A percentile compares a stretch with the other conserved stretches of the same genome.
Conservation (phyloP, 1,140 invertebrate species). For the Agrypnia vestita region DNA sequence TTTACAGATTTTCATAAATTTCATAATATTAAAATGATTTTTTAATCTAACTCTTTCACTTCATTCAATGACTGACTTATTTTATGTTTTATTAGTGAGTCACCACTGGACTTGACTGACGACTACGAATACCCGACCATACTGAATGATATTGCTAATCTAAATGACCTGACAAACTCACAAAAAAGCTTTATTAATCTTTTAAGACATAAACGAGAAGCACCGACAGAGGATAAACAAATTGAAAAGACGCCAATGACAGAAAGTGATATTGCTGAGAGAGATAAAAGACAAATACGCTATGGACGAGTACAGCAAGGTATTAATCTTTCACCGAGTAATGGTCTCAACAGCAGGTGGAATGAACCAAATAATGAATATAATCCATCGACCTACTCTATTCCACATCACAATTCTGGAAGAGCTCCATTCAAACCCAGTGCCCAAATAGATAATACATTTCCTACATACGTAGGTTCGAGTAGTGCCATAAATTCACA, state of each 20-base stretch:
- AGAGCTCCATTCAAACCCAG: slow-evolving; percentile 56
- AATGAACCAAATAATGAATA: slow-evolving; percentile 43
- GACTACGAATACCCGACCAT: slow-evolving; percentile 45
- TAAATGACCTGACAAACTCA: slow-evolving; percentile 45
- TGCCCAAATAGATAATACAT: slow-evolving; percentile 53
- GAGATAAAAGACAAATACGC: slow-evolving; percentile 69
- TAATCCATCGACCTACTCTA: slow-evolving; percentile 22
- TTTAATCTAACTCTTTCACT: no score
- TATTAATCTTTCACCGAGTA: slow-evolving; percentile 23
- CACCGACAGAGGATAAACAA: slow-evolving; percentile 17
- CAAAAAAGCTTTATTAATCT: slow-evolving; percentile 42
- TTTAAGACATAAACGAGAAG: slow-evolving; percentile 48
- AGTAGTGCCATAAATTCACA: slow-evolving; percentile 42
- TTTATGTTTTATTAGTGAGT: slow-evolving; percentile 55
- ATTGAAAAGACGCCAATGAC: slow-evolving; percentile 52
- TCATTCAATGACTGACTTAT: slow-evolving; percentile 9
- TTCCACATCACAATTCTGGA: slow-evolving; percentile 18
- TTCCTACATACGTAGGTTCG: slow-evolving; percentile 37
- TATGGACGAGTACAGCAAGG: slow-evolving; percentile 61
- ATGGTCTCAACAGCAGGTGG: slow-evolving; percentile 43
- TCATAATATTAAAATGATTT: no score
- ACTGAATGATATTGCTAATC: slow-evolving; percentile 48
- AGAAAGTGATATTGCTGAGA: slow-evolving; percentile 64
- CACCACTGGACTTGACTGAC: slow-evolving; percentile 58
- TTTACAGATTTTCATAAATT: no score